Base-by-base conservation (phyloP, 2,113 vertebrate species). In the Myrmecophaga tridactyla region DNA sequence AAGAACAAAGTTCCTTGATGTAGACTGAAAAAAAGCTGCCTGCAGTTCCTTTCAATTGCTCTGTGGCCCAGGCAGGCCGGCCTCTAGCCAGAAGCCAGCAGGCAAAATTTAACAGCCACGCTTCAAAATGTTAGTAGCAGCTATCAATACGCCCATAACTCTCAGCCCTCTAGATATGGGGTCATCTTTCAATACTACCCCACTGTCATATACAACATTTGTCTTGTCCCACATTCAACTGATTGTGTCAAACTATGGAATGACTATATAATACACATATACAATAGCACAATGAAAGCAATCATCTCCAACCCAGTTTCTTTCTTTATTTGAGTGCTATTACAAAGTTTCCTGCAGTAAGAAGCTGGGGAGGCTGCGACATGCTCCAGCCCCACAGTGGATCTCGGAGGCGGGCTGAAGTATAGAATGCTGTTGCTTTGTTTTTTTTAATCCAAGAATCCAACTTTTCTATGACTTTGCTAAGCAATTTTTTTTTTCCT, bases 211-310 rank as follows among this genome's bases (percentile, higher is more conserved):
- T 82, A 99, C 98, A 99, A 98, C 98, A 76, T 99, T 98, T 98
- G 98, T 98, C 98, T 98, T 99, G 99, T 99, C 98, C 97, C 88
- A 94, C 98, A 98, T 98, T 99, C 98, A 99, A 96, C 97, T 97
- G 96, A 95, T 96, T 96, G 98, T 99, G 99, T 99, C 98, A 98
- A 76, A 98, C 98, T 97, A 85, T 34, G 76, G 98, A 98, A 98
- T 23, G 96, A 98, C 97, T 98, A 97, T 96, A 98, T 98, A 99
- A 98, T 98, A 89, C 98, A 97, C 97, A 98, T 98, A 97, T 96
- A 98, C 99, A 99, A 99, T 98, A 98, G 99, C 99, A 99, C 99
- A 99, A 99, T 99, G 99, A 98, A 98, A 98, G 98, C 98, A 99
- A 99, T 99, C 99, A 99, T 99, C 99, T 99, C 99, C 99, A 98